These are phyloP conservation scores for Myotis yumanensis DNA, from an alignment of 2,113 vertebrate genomes.

Conservation along the genomic window DNA sequence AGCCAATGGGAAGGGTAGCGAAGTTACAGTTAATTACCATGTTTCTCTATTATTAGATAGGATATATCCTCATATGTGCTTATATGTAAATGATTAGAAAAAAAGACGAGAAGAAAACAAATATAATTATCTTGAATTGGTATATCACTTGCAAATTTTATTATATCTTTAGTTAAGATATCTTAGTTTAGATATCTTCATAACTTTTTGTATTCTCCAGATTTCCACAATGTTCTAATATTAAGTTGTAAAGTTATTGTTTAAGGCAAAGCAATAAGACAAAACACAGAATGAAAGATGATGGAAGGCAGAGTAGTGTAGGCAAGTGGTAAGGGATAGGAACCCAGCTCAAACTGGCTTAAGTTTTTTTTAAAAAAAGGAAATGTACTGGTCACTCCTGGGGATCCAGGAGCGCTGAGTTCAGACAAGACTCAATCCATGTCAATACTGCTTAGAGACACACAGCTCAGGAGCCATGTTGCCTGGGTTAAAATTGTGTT, in stretches of 20 bases:
- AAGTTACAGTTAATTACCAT: no score
- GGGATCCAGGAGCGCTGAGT: background rate
- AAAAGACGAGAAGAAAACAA: slow-evolving; percentile 17
- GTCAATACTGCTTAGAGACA: background rate
- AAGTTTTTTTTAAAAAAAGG: background rate
- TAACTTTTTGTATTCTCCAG: background rate
- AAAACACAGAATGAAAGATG: background rate
- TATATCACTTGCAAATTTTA: background rate
- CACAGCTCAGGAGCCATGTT: background rate
- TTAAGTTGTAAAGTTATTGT: background rate
- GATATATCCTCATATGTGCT: background rate
- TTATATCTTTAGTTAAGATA: background rate
- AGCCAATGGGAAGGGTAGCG: no score
- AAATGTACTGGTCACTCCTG: background rate
- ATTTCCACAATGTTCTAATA: background rate
- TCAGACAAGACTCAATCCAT: background rate
- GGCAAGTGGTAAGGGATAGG: background rate
- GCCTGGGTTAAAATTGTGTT: background rate
- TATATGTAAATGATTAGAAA: background rate
- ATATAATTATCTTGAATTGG: slow-evolving; percentile 17
- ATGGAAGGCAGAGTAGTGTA: background rate
- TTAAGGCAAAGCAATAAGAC: slow-evolving; percentile 21
- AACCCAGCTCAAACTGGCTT: background rate
- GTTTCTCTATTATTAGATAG: no score
- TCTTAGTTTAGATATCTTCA: background rate